Evolutionary conservation across 1,140 invertebrate species (phyloP).

Genomic region (Drosophila mauritiana): DNA sequence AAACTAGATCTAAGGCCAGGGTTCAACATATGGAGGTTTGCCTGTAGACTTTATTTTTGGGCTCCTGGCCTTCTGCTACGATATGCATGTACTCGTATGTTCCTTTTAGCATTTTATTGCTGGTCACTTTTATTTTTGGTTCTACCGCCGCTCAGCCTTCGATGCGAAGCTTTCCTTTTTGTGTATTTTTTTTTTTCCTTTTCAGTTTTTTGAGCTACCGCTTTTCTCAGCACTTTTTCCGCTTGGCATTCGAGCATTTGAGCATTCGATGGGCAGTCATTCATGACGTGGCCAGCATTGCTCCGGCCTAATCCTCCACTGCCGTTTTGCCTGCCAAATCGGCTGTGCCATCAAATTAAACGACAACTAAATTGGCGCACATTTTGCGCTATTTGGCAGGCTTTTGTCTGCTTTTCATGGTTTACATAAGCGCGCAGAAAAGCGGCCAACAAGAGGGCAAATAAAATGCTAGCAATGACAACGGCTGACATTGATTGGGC

Average conservation of each 20-base stretch:
- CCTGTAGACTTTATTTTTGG: constrained; percentile 18
- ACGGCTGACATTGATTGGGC: constrained; percentile 62
- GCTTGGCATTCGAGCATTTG: constrained; percentile 11
- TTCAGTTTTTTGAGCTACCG: constrained; percentile 39
- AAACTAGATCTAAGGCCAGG: not conserved
- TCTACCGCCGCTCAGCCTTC: constrained; percentile 17
- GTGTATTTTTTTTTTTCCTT: constrained; percentile 1
- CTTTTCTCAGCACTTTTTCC: constrained; percentile 51
- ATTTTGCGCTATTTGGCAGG: constrained; percentile 72
- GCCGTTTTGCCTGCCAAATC: constrained; percentile 67
- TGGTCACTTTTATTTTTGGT: constrained; percentile 53
- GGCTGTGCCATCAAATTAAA: constrained; percentile 71
- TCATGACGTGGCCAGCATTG: constrained; percentile 46
- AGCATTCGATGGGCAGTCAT: constrained; percentile 25
- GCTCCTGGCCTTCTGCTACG: constrained; percentile 4
- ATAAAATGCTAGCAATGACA: constrained; percentile 53
- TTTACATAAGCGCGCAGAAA: constrained; percentile 44
- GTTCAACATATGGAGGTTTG: constrained; percentile 1
- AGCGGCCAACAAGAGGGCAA: constrained; percentile 9
- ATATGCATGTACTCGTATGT: constrained; percentile 22
- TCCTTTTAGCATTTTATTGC: constrained; percentile 49
- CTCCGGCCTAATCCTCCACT: constrained; percentile 38
- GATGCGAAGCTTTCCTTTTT: constrained; percentile 16
- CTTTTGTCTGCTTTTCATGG: constrained; percentile 57
- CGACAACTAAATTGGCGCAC: constrained; percentile 74